phyloP scores from a whole-genome alignment of 2,113 vertebrate genomes.

The Caretta caretta region DNA sequence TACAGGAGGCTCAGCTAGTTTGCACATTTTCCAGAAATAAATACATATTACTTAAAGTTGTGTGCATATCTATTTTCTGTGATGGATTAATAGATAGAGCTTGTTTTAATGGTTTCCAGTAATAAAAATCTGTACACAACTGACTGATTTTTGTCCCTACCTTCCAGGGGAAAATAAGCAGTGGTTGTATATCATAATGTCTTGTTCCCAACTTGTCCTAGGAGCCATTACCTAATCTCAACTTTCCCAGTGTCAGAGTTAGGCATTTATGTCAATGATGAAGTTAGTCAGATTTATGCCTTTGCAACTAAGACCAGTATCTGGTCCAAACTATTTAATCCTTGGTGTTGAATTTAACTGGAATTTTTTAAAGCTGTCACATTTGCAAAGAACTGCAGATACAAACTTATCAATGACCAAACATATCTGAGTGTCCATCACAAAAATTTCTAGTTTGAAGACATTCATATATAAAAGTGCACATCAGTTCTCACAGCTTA shows the following conservation, averaged over 20 bases:
- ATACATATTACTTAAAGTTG: neutral
- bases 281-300: neutral
- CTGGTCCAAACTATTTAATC: neutral
- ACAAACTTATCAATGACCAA: neutral
- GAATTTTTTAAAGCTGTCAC: neutral
- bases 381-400: slow-evolving; percentile 1
- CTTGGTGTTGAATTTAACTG: neutral
- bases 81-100: neutral
- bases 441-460: neutral
- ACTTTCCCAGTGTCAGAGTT: neutral
- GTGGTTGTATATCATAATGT: neutral
- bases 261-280: fast-evolving
- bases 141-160: neutral
- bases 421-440: neutral
- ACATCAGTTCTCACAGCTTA: neutral
- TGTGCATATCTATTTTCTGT: neutral
- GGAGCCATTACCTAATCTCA: neutral
- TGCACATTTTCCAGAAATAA: neutral
- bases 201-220: neutral
- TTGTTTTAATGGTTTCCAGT: neutral
- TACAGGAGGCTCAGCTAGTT: neutral
- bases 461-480: slow-evolving; percentile 27
- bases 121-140: neutral
- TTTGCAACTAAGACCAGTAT: neutral
- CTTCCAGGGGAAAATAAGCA: neutral